Percentiles rank a stretch among this genome's conserved stretches.
These are phyloP conservation scores for Sternotherus odoratus DNA, from an alignment of 2,797 vertebrate genomes.

Conservation along the genomic window DNA sequence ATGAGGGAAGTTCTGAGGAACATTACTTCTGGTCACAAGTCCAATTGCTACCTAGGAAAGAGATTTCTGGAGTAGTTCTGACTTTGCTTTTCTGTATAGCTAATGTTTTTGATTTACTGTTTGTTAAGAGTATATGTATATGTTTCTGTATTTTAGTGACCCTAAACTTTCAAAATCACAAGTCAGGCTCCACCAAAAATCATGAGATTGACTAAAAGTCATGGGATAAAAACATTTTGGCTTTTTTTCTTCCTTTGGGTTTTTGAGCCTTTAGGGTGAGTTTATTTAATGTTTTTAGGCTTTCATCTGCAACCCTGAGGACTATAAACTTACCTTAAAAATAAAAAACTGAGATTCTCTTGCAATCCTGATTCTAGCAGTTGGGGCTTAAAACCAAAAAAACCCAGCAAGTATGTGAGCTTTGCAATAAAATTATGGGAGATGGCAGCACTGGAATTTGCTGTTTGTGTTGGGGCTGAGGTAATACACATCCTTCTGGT, in stretches of 20 bases:
- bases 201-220: background rate
- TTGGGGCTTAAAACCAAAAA: background rate
- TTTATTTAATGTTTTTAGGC: background rate
- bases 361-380: background rate
- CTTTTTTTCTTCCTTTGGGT: background rate
- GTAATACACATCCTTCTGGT: background rate
- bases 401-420: background rate
- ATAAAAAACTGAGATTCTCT: background rate
- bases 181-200: background rate
- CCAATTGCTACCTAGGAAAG: background rate
- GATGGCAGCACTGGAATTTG: background rate
- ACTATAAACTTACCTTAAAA: background rate
- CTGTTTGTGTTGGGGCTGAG: background rate
- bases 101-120: background rate
- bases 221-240: background rate
- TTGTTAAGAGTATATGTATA: background rate
- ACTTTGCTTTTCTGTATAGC: background rate
- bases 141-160: background rate
- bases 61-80: accelerated
- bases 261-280: background rate
- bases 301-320: background rate
- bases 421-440: background rate
- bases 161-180: background rate
- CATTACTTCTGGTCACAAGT: background rate
- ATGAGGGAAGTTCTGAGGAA: background rate